Evolutionary conservation across 1,140 invertebrate genomes (phyloP), one percentile per base, ranked within the genome.

Genomic region (Frieseomelitta varia): DNA sequence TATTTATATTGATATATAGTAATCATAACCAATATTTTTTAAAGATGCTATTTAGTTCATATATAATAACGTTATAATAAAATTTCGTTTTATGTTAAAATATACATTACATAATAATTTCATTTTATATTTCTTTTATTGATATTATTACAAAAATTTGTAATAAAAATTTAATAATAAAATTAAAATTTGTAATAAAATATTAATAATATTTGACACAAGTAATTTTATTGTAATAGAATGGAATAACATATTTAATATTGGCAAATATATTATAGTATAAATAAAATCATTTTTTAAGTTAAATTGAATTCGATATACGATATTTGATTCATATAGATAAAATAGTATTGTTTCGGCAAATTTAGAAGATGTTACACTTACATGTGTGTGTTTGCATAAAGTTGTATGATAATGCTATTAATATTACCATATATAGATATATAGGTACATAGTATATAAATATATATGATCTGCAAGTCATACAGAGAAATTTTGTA

Each of bases 331-430:
- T 65, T 77, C 74, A 68, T 90, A 88, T 88, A 83, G 91, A 91
- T 92, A 81, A 93, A 93, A 93, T 94, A 91, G 93, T 75, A 92
- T 93, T 93, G 92, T 90, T 91, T 55, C 88, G 91, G 93, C 92
- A 92, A 91, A 90, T 86, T 87, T 88, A 89, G 90, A 88, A 79
- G 75, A 93, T 93, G 90, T 93, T 93, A 93, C 90, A 89, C 90
- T 88, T 92, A 93, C 91, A 92, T 91, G 92, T 93, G 92, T 93
- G 93, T 94, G 93, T 94, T 94, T 90, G 89, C 92, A 89, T 88
- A 90, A 93, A 91, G 89, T 91, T 92, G 91, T 92, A 93, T 85
- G 88, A 91, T 92, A 92, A 87, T 90, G 90, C 85, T 71, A 91
- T 89, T 89, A 92, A 90, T 87, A 88, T 88, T 91, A 87, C 87